Conservation (phyloP, 1,140 invertebrate species). For the Apis cerana region DNA sequence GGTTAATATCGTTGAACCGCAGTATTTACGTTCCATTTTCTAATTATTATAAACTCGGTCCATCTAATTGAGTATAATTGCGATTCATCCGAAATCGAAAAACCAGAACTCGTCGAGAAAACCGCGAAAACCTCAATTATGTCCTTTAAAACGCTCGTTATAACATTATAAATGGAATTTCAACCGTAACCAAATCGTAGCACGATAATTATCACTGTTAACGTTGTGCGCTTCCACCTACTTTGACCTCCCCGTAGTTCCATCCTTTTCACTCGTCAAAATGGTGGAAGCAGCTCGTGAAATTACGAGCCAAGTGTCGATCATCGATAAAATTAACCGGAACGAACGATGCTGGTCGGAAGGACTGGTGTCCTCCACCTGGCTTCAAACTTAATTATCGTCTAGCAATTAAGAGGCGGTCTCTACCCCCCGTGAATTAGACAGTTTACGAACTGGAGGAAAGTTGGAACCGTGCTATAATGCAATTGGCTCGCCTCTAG, state of each 20-base stretch:
- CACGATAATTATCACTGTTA: background rate
- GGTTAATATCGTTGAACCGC: too few species aligned
- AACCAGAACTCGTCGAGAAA: too few species aligned
- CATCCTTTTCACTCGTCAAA: background rate
- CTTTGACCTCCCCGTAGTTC: background rate
- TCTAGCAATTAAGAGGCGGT: slow-evolving; percentile 62
- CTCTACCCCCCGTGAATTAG: slow-evolving; percentile 56
- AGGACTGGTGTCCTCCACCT: slow-evolving; percentile 14
- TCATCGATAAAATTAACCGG: slow-evolving; percentile 36
- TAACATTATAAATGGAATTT: too few species aligned
- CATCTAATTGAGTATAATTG: too few species aligned
- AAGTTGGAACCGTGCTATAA: slow-evolving; percentile 59
- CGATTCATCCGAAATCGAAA: too few species aligned
- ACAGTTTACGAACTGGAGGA: slow-evolving; percentile 57
- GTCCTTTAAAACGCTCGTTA: too few species aligned
- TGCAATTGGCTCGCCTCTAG: slow-evolving; percentile 53
- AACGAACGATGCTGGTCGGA: slow-evolving; percentile 20
- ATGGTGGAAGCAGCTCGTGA: background rate
- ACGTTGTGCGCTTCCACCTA: background rate
- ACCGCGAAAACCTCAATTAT: too few species aligned
- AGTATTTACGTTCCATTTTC: too few species aligned
- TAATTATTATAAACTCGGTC: too few species aligned
- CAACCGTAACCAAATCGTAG: background rate
- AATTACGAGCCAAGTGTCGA: slow-evolving; percentile 10
- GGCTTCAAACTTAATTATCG: slow-evolving; percentile 64